A percentile compares a stretch with the other conserved stretches of the same genome.
Evolutionary conservation across 1,140 invertebrate genomes (phyloP).

Genomic region (Zaprionus africanus): DNA sequence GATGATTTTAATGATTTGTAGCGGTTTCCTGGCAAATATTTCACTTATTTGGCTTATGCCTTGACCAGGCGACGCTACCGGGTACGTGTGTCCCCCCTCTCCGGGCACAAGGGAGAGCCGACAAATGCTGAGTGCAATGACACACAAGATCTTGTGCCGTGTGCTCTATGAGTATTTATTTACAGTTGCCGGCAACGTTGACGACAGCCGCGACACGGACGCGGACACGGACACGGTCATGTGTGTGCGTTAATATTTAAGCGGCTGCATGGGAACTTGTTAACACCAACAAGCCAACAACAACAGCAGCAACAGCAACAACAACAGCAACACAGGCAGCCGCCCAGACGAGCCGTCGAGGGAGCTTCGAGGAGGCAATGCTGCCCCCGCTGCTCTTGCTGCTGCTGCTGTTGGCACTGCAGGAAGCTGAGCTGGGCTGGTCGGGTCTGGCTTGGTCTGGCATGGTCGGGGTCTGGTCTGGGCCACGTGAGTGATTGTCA

Average conservation of each 20-base stretch:
- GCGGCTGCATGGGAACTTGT: constrained; percentile 81
- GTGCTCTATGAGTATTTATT: constrained; percentile 81
- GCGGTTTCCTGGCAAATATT: constrained; percentile 69
- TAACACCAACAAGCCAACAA: constrained; percentile 69
- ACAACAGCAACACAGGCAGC: constrained; percentile 33
- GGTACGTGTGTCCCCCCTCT: background rate
- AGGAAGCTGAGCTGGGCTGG: constrained; percentile 59
- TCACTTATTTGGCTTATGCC: constrained; percentile 48
- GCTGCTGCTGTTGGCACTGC: constrained; percentile 25
- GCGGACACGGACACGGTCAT: constrained; percentile 19
- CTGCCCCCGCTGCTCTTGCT: constrained; percentile 1
- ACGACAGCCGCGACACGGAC: constrained; percentile 55
- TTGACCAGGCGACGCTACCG: constrained; percentile 34
- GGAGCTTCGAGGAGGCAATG: constrained; percentile 23
- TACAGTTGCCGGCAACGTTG: constrained; percentile 69
- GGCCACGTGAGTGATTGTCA: constrained; percentile 81
- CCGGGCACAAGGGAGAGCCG: background rate
- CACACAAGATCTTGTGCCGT: constrained; percentile 72
- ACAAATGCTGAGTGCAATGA: constrained; percentile 70
- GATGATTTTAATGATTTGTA: constrained; percentile 80
- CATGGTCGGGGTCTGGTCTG: constrained; percentile 34
- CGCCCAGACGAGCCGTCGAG: constrained; percentile 54
- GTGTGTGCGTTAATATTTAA: constrained; percentile 74
- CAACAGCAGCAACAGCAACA: constrained; percentile 41
- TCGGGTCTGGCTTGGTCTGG: constrained; percentile 14